A percentile compares a stretch with the other conserved stretches of the same genome.
These are phyloP conservation scores for Hystrix cristata DNA, from an alignment of 2,113 vertebrate species.

Conservation along the genomic window DNA sequence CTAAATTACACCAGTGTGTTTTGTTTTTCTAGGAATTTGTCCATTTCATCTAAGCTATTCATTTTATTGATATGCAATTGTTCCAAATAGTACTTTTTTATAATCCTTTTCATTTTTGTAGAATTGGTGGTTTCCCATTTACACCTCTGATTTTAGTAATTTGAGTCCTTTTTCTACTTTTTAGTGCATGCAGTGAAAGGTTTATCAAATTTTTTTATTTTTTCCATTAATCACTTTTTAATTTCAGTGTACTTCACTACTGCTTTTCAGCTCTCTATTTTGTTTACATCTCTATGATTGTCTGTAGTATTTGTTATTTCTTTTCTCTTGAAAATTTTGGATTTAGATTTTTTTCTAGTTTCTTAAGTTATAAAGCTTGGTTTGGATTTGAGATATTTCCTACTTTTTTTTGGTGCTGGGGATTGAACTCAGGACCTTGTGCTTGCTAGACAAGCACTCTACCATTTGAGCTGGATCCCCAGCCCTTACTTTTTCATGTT, in stretches of 20 bases:
- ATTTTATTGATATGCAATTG: not conserved
- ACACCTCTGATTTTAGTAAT: not conserved
- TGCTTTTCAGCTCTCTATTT: not conserved
- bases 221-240: not conserved
- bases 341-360: not conserved
- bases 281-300: not conserved
- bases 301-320: not conserved
- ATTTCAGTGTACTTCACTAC: not conserved
- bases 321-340: not conserved
- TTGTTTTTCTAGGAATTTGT: not conserved
- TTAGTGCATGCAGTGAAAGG: not conserved
- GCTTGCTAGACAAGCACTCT: too few species aligned
- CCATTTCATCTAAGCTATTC: not conserved
- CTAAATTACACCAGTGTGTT: not conserved
- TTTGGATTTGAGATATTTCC: not conserved
- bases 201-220: not conserved
- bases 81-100: not conserved
- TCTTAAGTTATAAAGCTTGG: not conserved
- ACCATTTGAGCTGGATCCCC: too few species aligned
- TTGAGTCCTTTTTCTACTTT: not conserved
- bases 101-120: not conserved
- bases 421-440: too few species aligned
- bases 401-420: not conserved
- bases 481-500: not conserved
- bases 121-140: not conserved